A percentile compares a stretch with the other conserved stretches of the same genome.
phyloP scores from a whole-genome alignment of 2,797 vertebrate genomes.

The Spondyliosoma cantharus region DNA sequence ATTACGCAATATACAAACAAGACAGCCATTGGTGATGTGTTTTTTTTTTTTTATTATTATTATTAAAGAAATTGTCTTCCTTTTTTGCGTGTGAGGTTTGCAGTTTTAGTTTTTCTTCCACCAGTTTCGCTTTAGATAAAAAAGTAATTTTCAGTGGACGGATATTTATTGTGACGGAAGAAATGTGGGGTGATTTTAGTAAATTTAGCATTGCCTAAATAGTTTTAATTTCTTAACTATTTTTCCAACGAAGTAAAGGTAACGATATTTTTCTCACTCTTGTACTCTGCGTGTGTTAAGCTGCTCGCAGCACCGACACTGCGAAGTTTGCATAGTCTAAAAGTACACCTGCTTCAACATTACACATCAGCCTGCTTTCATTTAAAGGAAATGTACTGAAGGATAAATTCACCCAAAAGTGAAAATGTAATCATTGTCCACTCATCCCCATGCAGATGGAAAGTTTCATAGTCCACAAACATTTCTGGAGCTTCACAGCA shows the following conservation, averaged over 20 bases:
- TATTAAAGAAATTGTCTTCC: slow-evolving; percentile 70
- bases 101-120: slow-evolving; percentile 33
- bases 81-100: slow-evolving; percentile 62
- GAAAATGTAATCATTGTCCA: no score
- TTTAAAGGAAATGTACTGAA: no score
- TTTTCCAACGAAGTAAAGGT: slow-evolving; percentile 48
- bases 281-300: slow-evolving; percentile 21
- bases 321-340: slow-evolving; percentile 14
- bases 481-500: no score
- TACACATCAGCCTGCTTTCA: neutral
- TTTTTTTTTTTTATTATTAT: slow-evolving; percentile 8
- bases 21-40: slow-evolving; percentile 29
- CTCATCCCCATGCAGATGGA: no score
- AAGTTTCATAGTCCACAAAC: no score
- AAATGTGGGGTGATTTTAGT: slow-evolving; percentile 8
- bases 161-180: slow-evolving; percentile 33
- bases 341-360: slow-evolving; percentile 1
- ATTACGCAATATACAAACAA: slow-evolving; percentile 46
- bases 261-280: slow-evolving; percentile 35
- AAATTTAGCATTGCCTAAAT: slow-evolving; percentile 22
- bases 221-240: slow-evolving; percentile 50
- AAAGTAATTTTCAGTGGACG: slow-evolving; percentile 33
- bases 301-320: slow-evolving; percentile 12
- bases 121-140: neutral
- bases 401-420: no score